Conservation (phyloP, 37 sponge, comb jelly and placozoan species). For the Trichoplax adhaerens region DNA sequence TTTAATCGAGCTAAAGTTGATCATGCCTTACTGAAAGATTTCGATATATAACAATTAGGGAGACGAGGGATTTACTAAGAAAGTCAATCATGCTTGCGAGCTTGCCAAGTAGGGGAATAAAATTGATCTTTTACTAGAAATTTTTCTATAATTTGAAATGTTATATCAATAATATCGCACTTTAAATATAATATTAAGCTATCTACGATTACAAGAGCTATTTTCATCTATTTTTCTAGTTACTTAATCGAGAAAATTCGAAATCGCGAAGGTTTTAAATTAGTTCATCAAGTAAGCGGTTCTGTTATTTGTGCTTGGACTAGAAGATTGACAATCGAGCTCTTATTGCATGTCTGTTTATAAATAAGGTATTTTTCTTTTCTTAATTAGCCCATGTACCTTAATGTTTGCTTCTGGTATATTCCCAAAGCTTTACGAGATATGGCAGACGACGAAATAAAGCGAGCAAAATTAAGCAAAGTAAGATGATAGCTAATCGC, state of each 20-base stretch:
- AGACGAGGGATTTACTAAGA: too few species aligned
- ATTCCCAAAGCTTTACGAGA: slow-evolving; percentile 36
- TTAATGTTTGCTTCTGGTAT: slow-evolving; percentile 76
- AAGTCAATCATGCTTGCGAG: too few species aligned
- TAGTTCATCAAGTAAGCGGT: slow-evolving; percentile 30
- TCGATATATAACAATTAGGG: too few species aligned
- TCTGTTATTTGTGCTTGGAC: too few species aligned
- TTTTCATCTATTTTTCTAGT: background rate
- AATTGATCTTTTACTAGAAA: too few species aligned
- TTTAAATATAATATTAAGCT: too few species aligned
- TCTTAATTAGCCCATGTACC: slow-evolving; percentile 29
- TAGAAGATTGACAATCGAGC: background rate
- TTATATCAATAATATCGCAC: too few species aligned
- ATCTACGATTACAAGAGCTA: too few species aligned
- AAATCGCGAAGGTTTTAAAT: slow-evolving; percentile 46
- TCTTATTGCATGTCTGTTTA: background rate
- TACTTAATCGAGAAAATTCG: slow-evolving; percentile 22
- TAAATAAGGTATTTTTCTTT: background rate
- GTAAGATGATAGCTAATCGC: background rate
- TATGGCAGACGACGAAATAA: slow-evolving; percentile 10
- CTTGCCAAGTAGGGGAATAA: too few species aligned
- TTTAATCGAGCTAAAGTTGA: too few species aligned
- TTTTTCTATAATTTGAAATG: too few species aligned
- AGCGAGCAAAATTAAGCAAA: slow-evolving; percentile 17
- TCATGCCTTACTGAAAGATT: too few species aligned